A percentile compares a stretch with the other conserved stretches of the same genome.
These are phyloP conservation scores for Aeoliscus strigatus DNA, from an alignment of 2,797 vertebrate species.

Conservation along the genomic window DNA sequence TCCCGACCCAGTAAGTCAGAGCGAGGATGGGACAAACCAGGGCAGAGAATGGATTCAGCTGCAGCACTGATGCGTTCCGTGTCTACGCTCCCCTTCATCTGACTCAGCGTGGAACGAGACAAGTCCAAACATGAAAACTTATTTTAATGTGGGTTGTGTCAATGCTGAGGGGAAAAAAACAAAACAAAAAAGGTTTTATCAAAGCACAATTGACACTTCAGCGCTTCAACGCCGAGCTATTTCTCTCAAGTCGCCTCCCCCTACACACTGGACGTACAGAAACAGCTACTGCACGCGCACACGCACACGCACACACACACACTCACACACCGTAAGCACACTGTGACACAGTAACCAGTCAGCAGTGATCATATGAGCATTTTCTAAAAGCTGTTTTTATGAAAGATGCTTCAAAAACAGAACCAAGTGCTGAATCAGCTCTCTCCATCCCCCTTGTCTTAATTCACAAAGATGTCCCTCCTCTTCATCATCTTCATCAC, in stretches of 20 bases:
- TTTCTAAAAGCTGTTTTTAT: too few relatives aligned
- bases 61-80: too few relatives aligned
- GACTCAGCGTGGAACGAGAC: too few relatives aligned
- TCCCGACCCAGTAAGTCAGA: too few relatives aligned
- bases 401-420: constrained; percentile 19
- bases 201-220: constrained; percentile 3
- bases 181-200: constrained; percentile 8
- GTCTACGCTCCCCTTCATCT: too few relatives aligned
- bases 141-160: not conserved
- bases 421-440: constrained; percentile 19
- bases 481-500: constrained; percentile 4
- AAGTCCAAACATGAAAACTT: too few relatives aligned
- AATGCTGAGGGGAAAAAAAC: not conserved
- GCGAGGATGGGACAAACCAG: too few relatives aligned
- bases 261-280: constrained; percentile 10
- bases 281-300: constrained; percentile 4
- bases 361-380: too few relatives aligned
- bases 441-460: constrained; percentile 1
- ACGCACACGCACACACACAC: constrained; percentile 3
- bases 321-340: constrained; percentile 1
- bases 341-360: not conserved
- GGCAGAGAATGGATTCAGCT: too few relatives aligned
- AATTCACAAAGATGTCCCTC: not conserved
- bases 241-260: constrained; percentile 17
- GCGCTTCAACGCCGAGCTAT: constrained; percentile 7